Base-by-base conservation (phyloP, 2,888 invertebrate species). In the Caenorhabditis imperialis region DNA sequence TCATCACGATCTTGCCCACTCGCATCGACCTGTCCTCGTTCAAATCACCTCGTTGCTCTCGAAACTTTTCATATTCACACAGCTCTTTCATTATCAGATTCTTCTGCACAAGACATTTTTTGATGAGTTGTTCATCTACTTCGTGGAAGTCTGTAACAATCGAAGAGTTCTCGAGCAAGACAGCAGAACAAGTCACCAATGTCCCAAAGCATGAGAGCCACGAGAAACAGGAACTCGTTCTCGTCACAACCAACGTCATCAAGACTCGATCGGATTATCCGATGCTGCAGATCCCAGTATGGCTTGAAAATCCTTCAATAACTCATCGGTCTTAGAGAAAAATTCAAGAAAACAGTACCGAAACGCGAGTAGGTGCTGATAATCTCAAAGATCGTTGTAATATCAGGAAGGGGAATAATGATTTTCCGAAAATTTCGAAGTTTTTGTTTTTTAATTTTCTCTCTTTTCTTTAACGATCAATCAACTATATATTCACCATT, bases 301-400 rank as follows among this genome's bases (percentile, higher is more conserved):
- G 50, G 50, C 35, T 35, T 50, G 35, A 50, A 35, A 12, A 50
- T 35, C 35, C 45, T 47, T 25, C 3, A 47, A 47, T n/a, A n/a
- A n/a, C n/a, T n/a, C n/a, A n/a, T n/a, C n/a, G n/a, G n/a, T n/a
- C n/a, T n/a, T n/a, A n/a, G n/a, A n/a, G n/a, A n/a, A n/a, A n/a
- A n/a, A n/a, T n/a, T n/a, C n/a, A n/a, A n/a, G n/a, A n/a, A n/a
- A n/a, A n/a, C n/a, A n/a, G n/a, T n/a, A n/a, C n/a, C n/a, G n/a
- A 20, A 48, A 48, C 3, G 48, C 48, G 8, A 23, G 48, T 18
- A 30, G 30, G 18, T 48, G 30, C 18, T 30, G n/a, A 5, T 3
- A 2, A 16, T 48, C 48, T 8, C 16, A 48, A 8, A 30, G 30
- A 30, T 18, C 30, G 2, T 48, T 48, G 30, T 48, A 48, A 20